Evolutionary conservation across 2,797 vertebrate species (phyloP).

Genomic region (Lacerta viridis): DNA sequence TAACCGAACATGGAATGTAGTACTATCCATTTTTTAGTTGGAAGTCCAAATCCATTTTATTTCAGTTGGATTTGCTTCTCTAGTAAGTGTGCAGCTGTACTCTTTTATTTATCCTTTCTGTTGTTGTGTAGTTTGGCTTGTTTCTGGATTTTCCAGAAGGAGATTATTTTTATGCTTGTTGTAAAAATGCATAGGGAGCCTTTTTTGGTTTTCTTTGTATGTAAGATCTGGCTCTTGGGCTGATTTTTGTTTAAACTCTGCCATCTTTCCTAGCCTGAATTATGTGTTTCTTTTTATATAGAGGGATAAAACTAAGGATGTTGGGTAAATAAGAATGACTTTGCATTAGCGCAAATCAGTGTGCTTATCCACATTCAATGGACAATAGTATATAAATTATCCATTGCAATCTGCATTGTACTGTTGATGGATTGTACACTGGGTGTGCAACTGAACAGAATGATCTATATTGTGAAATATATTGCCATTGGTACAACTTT

Average conservation of each 20-base stretch:
- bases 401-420: neutral
- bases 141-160: neutral
- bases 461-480: too few species aligned
- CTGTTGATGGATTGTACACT: neutral
- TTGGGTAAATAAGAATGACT: neutral
- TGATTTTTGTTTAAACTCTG: constrained; percentile 2
- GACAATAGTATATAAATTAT: neutral
- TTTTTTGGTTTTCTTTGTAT: neutral
- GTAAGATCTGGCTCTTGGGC: neutral
- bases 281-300: neutral
- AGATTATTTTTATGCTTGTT: neutral
- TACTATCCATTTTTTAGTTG: neutral
- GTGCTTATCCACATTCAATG: neutral
- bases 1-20: neutral
- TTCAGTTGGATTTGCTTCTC: neutral
- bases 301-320: neutral
- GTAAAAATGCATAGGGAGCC: neutral
- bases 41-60: neutral
- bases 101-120: constrained; percentile 1
- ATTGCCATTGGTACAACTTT: too few species aligned
- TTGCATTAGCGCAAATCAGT: neutral
- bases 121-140: constrained; percentile 1
- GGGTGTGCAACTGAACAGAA: neutral
- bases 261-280: neutral
- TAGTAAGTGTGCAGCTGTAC: neutral